These are phyloP conservation scores for Anas bernieri DNA, from an alignment of 2,797 vertebrate genomes.

Conservation along the genomic window DNA sequence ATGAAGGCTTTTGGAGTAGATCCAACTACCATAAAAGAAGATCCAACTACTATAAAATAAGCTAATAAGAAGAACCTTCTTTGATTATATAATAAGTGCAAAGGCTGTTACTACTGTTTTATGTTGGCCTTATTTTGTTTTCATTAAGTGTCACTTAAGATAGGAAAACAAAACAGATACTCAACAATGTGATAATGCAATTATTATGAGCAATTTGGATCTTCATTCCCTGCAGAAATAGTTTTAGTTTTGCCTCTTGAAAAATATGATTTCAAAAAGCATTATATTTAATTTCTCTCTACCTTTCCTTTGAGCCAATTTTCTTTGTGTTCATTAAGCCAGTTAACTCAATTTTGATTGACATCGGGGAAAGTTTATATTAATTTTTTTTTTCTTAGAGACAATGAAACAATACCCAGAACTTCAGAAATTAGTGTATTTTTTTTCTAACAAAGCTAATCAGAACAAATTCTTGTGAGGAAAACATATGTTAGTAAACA, in stretches of 20 bases:
- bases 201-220: neutral
- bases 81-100: neutral
- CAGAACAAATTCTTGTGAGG: neutral
- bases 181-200: neutral
- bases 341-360: neutral
- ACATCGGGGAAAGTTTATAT: neutral
- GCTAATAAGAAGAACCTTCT: neutral
- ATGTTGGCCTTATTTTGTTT: neutral
- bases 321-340: neutral
- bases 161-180: neutral
- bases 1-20: neutral
- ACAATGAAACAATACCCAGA: neutral
- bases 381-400: neutral
- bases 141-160: neutral
- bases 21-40: neutral
- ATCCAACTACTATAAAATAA: neutral
- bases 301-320: neutral
- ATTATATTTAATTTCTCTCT: neutral
- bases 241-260: neutral
- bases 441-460: neutral
- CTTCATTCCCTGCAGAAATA: neutral
- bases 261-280: neutral
- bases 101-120: neutral
- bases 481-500: neutral
- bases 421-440: neutral